Evolutionary conservation across 2,888 invertebrate species (phyloP).

Genomic region (Eupithecia subfuscata): DNA sequence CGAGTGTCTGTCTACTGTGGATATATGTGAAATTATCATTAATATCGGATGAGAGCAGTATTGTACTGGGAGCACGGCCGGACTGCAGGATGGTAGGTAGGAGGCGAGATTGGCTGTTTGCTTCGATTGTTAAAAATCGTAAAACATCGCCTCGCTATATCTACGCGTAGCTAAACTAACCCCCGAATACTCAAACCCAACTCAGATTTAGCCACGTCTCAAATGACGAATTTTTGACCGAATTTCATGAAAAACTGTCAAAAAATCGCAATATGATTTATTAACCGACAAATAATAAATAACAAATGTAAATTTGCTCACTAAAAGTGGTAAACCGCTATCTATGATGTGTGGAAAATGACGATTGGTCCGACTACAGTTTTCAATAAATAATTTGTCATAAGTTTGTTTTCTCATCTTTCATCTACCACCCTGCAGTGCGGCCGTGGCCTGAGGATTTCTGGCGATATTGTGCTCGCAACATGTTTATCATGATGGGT

Average conservation of each 20-base stretch:
- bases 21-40: slow-evolving; percentile 7
- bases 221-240: too few relatives aligned
- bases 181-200: too few relatives aligned
- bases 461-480: slow-evolving; percentile 7
- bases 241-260: too few relatives aligned
- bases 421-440: not conserved
- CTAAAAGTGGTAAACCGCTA: too few relatives aligned
- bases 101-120: not conserved
- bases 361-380: not conserved
- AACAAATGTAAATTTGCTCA: too few relatives aligned
- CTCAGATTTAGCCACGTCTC: too few relatives aligned
- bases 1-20: not conserved
- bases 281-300: too few relatives aligned
- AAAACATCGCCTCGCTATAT: not conserved
- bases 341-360: too few relatives aligned
- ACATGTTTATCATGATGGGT: slow-evolving; percentile 3
- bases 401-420: not conserved
- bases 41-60: not conserved
- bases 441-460: not conserved
- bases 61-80: not conserved
- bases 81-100: not conserved
- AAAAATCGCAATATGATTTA: too few relatives aligned
- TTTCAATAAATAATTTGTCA: not conserved
- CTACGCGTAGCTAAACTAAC: not conserved
- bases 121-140: not conserved